Evolutionary conservation across 2,113 vertebrate genomes (phyloP).

Genomic region (Tapirus terrestris): DNA sequence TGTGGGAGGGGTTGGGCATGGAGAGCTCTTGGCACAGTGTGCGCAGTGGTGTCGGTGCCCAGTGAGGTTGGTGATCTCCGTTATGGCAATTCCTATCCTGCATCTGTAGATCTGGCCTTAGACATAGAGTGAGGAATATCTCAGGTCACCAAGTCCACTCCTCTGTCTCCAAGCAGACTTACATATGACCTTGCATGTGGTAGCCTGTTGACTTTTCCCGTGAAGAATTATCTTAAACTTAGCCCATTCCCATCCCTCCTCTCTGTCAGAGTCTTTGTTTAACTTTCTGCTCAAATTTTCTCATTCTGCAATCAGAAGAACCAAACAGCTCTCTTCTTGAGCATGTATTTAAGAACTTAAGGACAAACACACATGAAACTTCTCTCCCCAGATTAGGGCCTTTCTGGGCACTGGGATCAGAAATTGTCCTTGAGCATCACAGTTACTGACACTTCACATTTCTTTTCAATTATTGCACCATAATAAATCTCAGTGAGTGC

Average conservation of each 20-base stretch:
- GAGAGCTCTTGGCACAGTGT: background rate
- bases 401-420: background rate
- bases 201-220: background rate
- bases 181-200: background rate
- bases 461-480: background rate
- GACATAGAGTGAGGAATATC: background rate
- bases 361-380: background rate
- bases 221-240: background rate
- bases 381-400: background rate
- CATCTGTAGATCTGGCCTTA: background rate
- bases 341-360: background rate
- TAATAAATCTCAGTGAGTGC: background rate
- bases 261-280: background rate
- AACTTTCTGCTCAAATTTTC: background rate
- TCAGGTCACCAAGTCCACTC: background rate
- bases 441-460: background rate
- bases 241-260: background rate
- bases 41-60: rapidly evolving
- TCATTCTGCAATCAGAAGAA: background rate
- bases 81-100: background rate
- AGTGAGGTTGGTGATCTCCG: background rate
- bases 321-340: background rate
- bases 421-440: background rate
- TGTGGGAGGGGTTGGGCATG: too few relatives aligned
- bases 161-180: background rate